Evolutionary conservation across 2,888 invertebrate genomes (phyloP).

Genomic region (Entomobrya proxima): DNA sequence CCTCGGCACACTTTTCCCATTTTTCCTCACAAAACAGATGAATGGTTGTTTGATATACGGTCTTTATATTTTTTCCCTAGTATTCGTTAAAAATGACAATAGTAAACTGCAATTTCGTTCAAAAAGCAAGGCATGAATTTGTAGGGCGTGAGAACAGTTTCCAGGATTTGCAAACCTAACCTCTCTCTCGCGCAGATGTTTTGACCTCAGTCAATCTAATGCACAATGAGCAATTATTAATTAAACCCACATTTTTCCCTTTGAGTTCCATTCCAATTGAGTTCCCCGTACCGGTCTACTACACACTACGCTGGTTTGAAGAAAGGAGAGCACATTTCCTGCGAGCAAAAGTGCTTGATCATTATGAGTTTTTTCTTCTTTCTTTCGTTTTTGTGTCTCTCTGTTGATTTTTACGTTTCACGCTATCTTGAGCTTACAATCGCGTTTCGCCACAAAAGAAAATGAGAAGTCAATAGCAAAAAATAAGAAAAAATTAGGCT

Average conservation of each 20-base stretch:
- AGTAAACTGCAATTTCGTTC: no score
- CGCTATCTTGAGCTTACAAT: not conserved
- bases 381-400: not conserved
- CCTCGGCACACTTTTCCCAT: slow-evolving; percentile 1
- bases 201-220: no score
- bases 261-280: not conserved
- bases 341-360: not conserved
- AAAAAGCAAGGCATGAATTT: no score
- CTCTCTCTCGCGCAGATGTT: not conserved
- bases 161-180: not conserved
- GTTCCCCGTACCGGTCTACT: no score
- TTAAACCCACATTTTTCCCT: not conserved
- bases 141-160: no score
- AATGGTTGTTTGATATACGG: no score
- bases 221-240: not conserved
- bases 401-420: not conserved
- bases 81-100: no score
- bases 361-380: not conserved
- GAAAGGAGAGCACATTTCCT: no score
- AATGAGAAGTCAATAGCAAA: slow-evolving; percentile 3
- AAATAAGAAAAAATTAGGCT: not conserved
- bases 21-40: no score
- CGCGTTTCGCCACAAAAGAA: not conserved
- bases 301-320: no score
- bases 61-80: no score